Conservation (phyloP, 2,113 vertebrate species). For the Clarias batrachus region DNA sequence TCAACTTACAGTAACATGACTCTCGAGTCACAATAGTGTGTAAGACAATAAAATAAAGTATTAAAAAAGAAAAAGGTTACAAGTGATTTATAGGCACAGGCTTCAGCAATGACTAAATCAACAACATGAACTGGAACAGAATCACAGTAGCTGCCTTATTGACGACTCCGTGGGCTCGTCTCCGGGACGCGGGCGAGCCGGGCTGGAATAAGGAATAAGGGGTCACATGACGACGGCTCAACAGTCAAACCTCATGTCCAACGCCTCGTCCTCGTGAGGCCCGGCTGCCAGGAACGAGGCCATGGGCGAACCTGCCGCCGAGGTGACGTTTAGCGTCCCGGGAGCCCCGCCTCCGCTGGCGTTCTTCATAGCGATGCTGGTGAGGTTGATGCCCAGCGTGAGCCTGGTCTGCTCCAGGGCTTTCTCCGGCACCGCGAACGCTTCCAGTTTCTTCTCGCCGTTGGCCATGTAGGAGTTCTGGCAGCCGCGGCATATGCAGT, state of each 20-base stretch:
- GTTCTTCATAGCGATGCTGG: constrained; percentile 90
- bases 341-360: constrained; percentile 77
- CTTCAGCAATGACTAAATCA: constrained; percentile 76
- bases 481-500: constrained; percentile 99
- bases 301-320: constrained; percentile 81
- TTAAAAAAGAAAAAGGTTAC: constrained; percentile 65
- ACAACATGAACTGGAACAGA: constrained; percentile 72
- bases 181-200: constrained; percentile 62
- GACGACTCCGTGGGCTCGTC: constrained; percentile 71
- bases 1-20: constrained; percentile 67
- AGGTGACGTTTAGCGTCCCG: constrained; percentile 85
- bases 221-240: constrained; percentile 67
- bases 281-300: constrained; percentile 70
- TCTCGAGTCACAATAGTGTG: constrained; percentile 52
- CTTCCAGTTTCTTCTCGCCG: constrained; percentile 99
- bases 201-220: constrained; percentile 47
- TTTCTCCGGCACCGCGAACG: constrained; percentile 98
- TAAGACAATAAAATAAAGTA: constrained; percentile 54
- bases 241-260: constrained; percentile 99
- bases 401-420: constrained; percentile 98
- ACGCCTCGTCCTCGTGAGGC: constrained; percentile 90
- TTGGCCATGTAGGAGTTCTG: constrained; percentile 99
- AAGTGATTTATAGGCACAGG: constrained; percentile 88
- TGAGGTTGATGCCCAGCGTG: constrained; percentile 99
- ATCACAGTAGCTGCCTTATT: constrained; percentile 94